Conservation (phyloP, 2,888 invertebrate genomes). For the Galeopsomyia nigrocyanea region DNA sequence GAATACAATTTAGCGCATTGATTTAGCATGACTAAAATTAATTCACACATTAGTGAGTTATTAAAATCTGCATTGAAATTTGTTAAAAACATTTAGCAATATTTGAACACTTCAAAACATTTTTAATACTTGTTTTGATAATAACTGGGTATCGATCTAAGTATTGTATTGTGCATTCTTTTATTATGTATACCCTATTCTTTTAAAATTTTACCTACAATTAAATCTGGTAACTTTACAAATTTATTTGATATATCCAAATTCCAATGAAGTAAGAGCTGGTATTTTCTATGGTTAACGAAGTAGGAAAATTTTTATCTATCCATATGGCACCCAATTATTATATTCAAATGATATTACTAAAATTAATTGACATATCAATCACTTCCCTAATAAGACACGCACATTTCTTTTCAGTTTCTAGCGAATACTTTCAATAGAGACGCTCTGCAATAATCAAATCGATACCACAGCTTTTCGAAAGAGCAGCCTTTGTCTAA, state of each 20-base stretch:
- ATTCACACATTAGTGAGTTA: neutral
- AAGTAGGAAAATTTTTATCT: neutral
- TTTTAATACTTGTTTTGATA: constrained; percentile 11
- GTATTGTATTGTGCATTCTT: constrained; percentile 25
- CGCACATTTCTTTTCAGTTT: too few relatives aligned
- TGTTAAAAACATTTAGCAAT: neutral
- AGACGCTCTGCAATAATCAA: too few relatives aligned
- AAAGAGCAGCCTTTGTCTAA: too few relatives aligned
- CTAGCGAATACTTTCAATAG: too few relatives aligned
- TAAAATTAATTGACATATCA: too few relatives aligned
- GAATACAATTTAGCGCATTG: neutral
- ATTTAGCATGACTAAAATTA: neutral
- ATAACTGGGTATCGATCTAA: constrained; percentile 12
- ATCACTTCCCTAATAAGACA: too few relatives aligned
- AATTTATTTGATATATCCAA: neutral
- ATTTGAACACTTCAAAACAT: constrained; percentile 25
- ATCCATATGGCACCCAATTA: neutral
- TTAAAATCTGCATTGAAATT: constrained; percentile 10
- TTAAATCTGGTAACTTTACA: neutral
- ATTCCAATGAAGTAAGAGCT: neutral
- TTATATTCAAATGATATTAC: too few relatives aligned
- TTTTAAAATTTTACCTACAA: neutral
- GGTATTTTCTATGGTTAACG: constrained; percentile 1
- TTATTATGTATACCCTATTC: neutral
- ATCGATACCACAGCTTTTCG: too few relatives aligned